Base-by-base conservation (phyloP, 1,140 invertebrate species). In the Adelges cooleyi region DNA sequence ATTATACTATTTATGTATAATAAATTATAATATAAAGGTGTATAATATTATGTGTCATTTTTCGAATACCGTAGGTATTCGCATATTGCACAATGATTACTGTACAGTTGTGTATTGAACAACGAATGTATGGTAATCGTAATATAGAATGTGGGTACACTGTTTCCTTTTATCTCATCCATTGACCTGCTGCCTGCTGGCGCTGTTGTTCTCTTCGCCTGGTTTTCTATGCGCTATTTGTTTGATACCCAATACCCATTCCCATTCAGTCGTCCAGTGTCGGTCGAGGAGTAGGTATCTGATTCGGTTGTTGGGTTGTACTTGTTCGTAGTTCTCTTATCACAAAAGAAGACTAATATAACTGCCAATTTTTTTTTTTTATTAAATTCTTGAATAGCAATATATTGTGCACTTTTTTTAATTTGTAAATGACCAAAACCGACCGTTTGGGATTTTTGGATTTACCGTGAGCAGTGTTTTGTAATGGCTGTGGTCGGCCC, bases 401-500 rank as follows among this genome's bases (percentile, higher is more conserved):
- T 38, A 38, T 20, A 11, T 22, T 54, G 29, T 33, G 29, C 5
- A 33, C 11, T 6, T n/a, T 33, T 11, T 33, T 33, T 6, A 33
- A 33, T 33, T 11, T 33, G 11, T 33, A 33, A 33, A 33, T 33
- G 40, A 59, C 27, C 20, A n/a, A 46, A 13, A 46, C 5, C 23
- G n/a, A 25, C n/a, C 2, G 22, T 10, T n/a, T 40, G 42, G 15
- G 29, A 29, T 62, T 62, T 42, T 23, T 48, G 25, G 23, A 62
- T n/a, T 22, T 46, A 62, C 56, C 40, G 56, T 48, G 38, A 33
- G 8, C 46, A 42, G 46, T 42, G 38, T 46, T 1, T 42, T 62
- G 67, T 53, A 67, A 89, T 89, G 87, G 87, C 86, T 84, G 85
- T 83, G 80, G 85, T 82, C 81, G 86, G 81, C 75, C 83, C 80